A percentile compares a stretch with the other conserved stretches of the same genome.
Evolutionary conservation across 2,888 invertebrate species (phyloP).

Genomic region (Lasioglossum marginatum): DNA sequence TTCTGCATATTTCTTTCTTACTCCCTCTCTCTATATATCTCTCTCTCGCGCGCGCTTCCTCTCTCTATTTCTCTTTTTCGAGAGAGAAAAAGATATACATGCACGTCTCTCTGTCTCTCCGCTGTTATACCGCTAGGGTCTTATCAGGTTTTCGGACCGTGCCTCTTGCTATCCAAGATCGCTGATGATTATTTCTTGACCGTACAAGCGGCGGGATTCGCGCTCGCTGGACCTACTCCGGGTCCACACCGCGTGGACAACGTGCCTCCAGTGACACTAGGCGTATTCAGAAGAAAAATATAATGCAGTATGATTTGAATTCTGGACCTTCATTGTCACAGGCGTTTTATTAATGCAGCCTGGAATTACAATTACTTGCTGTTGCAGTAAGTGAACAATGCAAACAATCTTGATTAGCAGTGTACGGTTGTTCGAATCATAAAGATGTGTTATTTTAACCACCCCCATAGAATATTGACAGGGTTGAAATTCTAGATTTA

Average conservation of each 20-base stretch:
- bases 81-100: neutral
- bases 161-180: neutral
- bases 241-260: neutral
- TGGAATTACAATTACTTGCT: neutral
- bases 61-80: neutral
- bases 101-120: neutral
- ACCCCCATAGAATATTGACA: neutral
- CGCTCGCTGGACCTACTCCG: neutral
- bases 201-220: neutral
- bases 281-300: neutral
- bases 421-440: too few relatives aligned
- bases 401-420: too few relatives aligned
- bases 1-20: constrained; percentile 65
- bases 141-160: neutral
- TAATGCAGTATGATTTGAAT: too few relatives aligned
- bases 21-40: constrained; percentile 1
- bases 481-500: neutral
- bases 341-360: neutral
- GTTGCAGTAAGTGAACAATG: too few relatives aligned
- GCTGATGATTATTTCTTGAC: neutral
- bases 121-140: neutral
- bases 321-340: neutral
- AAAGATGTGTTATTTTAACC: neutral
- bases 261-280: neutral
- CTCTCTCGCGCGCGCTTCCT: neutral